A percentile compares a stretch with the other conserved stretches of the same genome.
These are phyloP conservation scores for Nasonia longicornis DNA, from an alignment of 1,140 invertebrate species.

Conservation along the genomic window DNA sequence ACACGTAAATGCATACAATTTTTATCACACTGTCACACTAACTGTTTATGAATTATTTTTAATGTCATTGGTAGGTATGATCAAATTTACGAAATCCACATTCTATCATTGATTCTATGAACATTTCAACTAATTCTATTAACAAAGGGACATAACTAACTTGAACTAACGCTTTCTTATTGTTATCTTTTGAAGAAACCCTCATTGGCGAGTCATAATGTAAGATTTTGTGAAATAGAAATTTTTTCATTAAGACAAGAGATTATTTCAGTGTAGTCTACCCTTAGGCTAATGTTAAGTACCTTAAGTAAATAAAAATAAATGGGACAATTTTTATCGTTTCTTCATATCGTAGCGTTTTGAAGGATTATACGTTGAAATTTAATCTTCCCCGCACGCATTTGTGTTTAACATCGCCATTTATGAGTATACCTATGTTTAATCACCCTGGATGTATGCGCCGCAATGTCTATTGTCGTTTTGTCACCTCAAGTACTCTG, in stretches of 20 bases:
- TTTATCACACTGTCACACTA: not conserved
- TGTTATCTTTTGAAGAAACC: not conserved
- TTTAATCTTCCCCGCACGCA: slow-evolving; percentile 53
- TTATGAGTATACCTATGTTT: slow-evolving; percentile 30
- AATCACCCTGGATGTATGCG: slow-evolving; percentile 57
- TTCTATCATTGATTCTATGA: not conserved
- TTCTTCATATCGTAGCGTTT: not conserved
- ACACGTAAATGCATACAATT: not conserved
- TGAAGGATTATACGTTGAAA: slow-evolving; percentile 10
- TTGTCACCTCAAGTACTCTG: slow-evolving; percentile 46
- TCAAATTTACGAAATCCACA: not conserved
- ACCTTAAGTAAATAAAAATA: slow-evolving; percentile 24
- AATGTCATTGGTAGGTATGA: not conserved
- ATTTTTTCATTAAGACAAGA: slow-evolving; percentile 9
- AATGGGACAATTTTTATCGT: slow-evolving; percentile 29
- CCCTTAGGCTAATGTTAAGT: not conserved
- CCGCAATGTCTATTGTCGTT: slow-evolving; percentile 58
- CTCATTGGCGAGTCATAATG: too few relatives aligned
- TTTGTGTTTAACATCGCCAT: slow-evolving; percentile 56
- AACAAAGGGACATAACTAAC: not conserved
- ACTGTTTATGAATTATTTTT: not conserved
- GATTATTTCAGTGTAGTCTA: slow-evolving; percentile 37
- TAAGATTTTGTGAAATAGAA: not conserved
- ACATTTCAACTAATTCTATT: not conserved
- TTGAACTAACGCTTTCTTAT: not conserved